Evolutionary conservation across 2,797 vertebrate genomes (phyloP).

Genomic region (Hoplostethus atlanticus): DNA sequence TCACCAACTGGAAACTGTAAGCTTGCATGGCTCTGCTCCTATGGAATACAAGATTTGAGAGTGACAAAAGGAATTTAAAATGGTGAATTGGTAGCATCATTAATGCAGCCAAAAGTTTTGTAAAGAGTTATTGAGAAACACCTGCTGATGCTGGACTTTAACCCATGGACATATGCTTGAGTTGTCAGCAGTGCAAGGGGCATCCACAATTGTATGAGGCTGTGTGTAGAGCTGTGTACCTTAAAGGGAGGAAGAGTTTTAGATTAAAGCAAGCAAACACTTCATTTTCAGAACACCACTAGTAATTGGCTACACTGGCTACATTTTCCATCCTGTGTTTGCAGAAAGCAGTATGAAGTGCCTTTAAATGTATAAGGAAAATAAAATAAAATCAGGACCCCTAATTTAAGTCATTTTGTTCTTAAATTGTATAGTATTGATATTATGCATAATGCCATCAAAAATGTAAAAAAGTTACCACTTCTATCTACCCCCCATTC

Average conservation of each 20-base stretch:
- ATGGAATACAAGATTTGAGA: constrained; percentile 21
- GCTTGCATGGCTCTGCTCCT: constrained; percentile 57
- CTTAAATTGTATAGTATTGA: too few species aligned
- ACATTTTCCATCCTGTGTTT: neutral
- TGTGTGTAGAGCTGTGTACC: constrained; percentile 53
- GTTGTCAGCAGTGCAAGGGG: constrained; percentile 79
- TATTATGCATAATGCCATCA: neutral
- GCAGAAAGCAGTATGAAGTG: too few species aligned
- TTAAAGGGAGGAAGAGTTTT: constrained; percentile 40
- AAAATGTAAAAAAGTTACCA: neutral
- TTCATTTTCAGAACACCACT: neutral
- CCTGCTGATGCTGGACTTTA: constrained; percentile 72
- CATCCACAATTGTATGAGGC: constrained; percentile 56
- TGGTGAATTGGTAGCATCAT: too few species aligned
- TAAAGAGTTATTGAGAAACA: constrained; percentile 31
- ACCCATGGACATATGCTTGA: constrained; percentile 83
- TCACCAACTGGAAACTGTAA: constrained; percentile 91
- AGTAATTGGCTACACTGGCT: neutral
- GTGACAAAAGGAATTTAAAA: neutral
- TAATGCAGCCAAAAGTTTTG: neutral
- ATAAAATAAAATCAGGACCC: too few species aligned
- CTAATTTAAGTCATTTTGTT: too few species aligned
- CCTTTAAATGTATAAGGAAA: too few species aligned
- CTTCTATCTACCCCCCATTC: neutral
- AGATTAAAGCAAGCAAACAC: neutral